Conservation (phyloP, 2,113 vertebrate genomes). For the Cyanoderma ruficeps region DNA sequence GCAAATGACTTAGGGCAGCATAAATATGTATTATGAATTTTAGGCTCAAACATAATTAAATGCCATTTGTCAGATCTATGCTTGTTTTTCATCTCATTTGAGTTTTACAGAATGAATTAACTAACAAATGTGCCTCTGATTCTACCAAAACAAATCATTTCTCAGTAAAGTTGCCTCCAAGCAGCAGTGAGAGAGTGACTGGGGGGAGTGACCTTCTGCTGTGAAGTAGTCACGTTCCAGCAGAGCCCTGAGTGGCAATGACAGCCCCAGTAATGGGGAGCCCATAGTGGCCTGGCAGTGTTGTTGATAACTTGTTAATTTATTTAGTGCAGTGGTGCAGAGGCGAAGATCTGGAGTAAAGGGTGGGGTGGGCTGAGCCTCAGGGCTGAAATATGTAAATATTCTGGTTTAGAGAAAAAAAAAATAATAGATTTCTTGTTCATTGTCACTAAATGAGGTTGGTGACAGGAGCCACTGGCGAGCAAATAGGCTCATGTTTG, state of each 20-base stretch:
- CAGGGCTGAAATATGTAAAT: conserved; percentile 70
- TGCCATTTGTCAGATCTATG: conserved; percentile 48
- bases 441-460: conserved; percentile 62
- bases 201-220: conserved; percentile 57
- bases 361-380: conserved; percentile 44
- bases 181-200: conserved; percentile 11
- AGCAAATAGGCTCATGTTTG: conserved; percentile 70
- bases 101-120: conserved; percentile 52
- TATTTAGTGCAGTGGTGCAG: conserved; percentile 69
- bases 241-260: conserved; percentile 49
- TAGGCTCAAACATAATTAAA: conserved; percentile 56
- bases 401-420: neutral
- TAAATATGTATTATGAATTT: conserved; percentile 56
- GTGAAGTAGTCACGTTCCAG: conserved; percentile 37
- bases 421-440: neutral
- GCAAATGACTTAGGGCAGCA: conserved; percentile 55
- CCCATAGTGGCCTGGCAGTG: conserved; percentile 32
- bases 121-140: conserved; percentile 53
- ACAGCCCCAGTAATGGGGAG: conserved; percentile 54
- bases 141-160: conserved; percentile 60
- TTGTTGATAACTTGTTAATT: conserved; percentile 59
- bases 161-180: conserved; percentile 29
- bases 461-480: conserved; percentile 49
- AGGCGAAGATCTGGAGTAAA: conserved; percentile 65
- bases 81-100: conserved; percentile 59